Evolutionary conservation across 2,888 invertebrate genomes (phyloP).

Genomic region (Drosophila koepferae): DNA sequence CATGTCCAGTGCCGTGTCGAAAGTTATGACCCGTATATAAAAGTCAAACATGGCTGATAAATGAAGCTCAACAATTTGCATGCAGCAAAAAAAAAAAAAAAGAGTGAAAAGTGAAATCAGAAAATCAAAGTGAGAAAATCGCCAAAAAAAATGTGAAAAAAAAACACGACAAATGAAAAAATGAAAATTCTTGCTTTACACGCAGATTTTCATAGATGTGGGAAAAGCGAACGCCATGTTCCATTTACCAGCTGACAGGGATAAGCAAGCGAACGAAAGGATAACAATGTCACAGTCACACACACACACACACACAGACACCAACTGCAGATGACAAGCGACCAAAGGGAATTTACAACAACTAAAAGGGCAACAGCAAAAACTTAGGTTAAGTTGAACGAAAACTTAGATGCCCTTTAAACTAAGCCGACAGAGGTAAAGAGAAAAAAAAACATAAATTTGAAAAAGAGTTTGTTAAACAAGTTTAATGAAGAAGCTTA

Average conservation of each 20-base stretch:
- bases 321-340: slow-evolving; percentile 42
- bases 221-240: slow-evolving; percentile 47
- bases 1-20: not conserved
- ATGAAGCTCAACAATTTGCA: slow-evolving; percentile 64
- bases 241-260: slow-evolving; percentile 63
- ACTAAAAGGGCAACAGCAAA: not conserved
- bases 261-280: slow-evolving; percentile 75
- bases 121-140: not conserved
- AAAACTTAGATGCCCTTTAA: slow-evolving; percentile 29
- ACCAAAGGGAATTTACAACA: slow-evolving; percentile 16
- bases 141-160: slow-evolving; percentile 1
- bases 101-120: slow-evolving; percentile 15
- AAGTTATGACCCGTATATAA: slow-evolving; percentile 60
- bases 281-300: slow-evolving; percentile 71
- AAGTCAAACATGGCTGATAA: slow-evolving; percentile 69
- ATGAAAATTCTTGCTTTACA: slow-evolving; percentile 36
- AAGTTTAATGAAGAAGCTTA: not conserved
- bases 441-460: not conserved
- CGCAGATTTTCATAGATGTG: slow-evolving; percentile 39
- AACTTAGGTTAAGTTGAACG: not conserved
- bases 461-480: not conserved
- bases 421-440: not conserved
- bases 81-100: slow-evolving; percentile 27
- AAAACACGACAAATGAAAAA: slow-evolving; percentile 23
- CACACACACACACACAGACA: slow-evolving; percentile 1